These are phyloP conservation scores for Epinephelus moara DNA, from an alignment of 2,113 vertebrate genomes.

Conservation along the genomic window DNA sequence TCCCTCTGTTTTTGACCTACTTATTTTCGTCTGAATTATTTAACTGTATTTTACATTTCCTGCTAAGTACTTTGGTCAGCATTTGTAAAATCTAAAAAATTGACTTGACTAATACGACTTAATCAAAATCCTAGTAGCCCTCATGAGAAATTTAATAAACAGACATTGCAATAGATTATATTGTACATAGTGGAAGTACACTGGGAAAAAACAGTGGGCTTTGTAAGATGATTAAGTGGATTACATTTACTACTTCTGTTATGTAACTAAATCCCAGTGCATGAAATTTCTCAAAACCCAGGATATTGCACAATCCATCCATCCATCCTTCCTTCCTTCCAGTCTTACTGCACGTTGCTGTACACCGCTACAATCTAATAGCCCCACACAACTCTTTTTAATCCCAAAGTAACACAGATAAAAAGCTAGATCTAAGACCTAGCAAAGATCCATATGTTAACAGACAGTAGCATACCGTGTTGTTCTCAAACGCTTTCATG, in stretches of 20 bases:
- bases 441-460: constrained; percentile 25
- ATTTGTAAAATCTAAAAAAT: background rate
- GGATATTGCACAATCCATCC: background rate
- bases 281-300: background rate
- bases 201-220: background rate
- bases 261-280: background rate
- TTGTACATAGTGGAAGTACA: background rate
- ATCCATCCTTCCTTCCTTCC: background rate
- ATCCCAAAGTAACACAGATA: constrained; percentile 30
- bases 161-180: background rate
- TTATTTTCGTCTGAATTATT: background rate
- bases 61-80: background rate
- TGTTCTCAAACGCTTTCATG: constrained; percentile 39
- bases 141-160: background rate
- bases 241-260: constrained; percentile 2
- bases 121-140: background rate
- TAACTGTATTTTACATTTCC: background rate
- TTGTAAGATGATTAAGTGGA: background rate
- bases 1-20: background rate
- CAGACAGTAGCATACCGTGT: constrained; percentile 35
- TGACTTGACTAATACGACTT: background rate
- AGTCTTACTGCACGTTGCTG: background rate
- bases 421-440: constrained; percentile 13
- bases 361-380: background rate
- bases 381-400: background rate